phyloP scores from a whole-genome alignment of 2,113 vertebrate genomes.

The Pagrus major region DNA sequence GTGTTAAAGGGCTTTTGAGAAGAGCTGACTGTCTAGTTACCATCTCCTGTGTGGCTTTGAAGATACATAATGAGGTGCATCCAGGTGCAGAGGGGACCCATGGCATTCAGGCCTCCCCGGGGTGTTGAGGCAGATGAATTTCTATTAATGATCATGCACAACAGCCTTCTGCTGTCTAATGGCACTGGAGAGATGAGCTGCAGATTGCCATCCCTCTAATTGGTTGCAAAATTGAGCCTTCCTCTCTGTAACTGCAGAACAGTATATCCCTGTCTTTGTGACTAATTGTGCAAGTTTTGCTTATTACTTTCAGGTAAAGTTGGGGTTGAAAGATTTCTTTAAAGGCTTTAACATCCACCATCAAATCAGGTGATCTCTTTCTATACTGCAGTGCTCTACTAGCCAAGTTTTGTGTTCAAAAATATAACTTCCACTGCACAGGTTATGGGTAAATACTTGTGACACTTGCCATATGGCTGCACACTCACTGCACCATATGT shows the following conservation, averaged over 20 bases:
- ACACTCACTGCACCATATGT: slow-evolving; percentile 36
- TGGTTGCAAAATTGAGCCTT: slow-evolving; percentile 29
- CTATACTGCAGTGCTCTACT: slow-evolving; percentile 23
- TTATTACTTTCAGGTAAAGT: background rate
- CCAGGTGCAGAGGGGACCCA: slow-evolving; percentile 34
- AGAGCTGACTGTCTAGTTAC: slow-evolving; percentile 17
- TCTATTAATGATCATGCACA: slow-evolving; percentile 54
- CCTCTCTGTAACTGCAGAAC: slow-evolving; percentile 12
- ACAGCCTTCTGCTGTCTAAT: slow-evolving; percentile 44
- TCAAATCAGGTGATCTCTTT: slow-evolving; percentile 11
- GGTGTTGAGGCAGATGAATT: slow-evolving; percentile 41
- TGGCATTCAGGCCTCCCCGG: slow-evolving; percentile 30
- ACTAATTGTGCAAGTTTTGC: background rate
- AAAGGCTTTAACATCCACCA: background rate
- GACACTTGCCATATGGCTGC: slow-evolving; percentile 55
- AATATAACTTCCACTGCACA: slow-evolving; percentile 18
- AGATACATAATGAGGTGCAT: slow-evolving; percentile 46
- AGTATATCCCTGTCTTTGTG: background rate
- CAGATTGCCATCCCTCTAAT: slow-evolving; percentile 54
- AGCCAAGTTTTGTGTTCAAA: slow-evolving; percentile 19
- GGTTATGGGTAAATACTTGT: slow-evolving; percentile 29
- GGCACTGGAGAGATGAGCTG: slow-evolving; percentile 55
- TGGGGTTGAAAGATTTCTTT: background rate
- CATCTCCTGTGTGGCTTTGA: slow-evolving; percentile 32
- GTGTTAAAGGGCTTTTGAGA: slow-evolving; percentile 16